Evolutionary conservation across 2,113 vertebrate genomes (phyloP), one percentile per base, ranked within the genome.

Genomic region (Panthera tigris): DNA sequence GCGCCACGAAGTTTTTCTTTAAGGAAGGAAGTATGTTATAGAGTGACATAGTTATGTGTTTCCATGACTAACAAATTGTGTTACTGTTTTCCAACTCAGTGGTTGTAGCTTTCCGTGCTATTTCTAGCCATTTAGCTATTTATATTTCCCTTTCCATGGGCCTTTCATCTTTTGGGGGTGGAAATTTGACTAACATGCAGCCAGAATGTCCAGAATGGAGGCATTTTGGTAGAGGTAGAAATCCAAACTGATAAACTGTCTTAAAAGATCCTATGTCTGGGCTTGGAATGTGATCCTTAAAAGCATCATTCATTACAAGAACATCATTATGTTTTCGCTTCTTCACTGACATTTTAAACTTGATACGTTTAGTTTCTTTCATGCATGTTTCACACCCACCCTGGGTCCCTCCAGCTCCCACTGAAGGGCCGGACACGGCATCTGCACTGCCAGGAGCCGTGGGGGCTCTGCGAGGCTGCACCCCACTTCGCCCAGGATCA

Each of bases 31-130:
- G 79, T 33, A 9, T 27, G 16, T 78, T 41, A 21, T 5, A 18
- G 76, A 52, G 57, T 92, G 61, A 85, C 78, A 66, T 45, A 84
- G 82, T 66, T 92, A 15, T 16, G 7, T 73, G 45, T 92, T 89
- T 89, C 97, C 86, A 14, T 76, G 89, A 79, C 94, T 95, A 93
- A 83, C 48, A 41, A 81, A 82, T 55, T 83, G 74, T 39, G 31
- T 78, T 78, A 71, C 16, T 84, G 91, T 50, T 89, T 93, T 90
- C 71, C 33, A 82, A 27, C 63, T n/a, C 33, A 4, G 73, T 55
- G 74, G 86, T 36, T 48, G 33, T 0, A 27, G 27, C n/a, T 95
- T 95, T 45, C 82, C 25, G n/a, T 7, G 55, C 79, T 78, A 15
- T 84, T 68, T 95, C 74, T 92, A 84, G 39, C 48, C 73, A 87